These are phyloP conservation scores for Zoanthus sansibaricus DNA, from an alignment of 92 coral and sea anemone genomes.

Conservation along the genomic window DNA sequence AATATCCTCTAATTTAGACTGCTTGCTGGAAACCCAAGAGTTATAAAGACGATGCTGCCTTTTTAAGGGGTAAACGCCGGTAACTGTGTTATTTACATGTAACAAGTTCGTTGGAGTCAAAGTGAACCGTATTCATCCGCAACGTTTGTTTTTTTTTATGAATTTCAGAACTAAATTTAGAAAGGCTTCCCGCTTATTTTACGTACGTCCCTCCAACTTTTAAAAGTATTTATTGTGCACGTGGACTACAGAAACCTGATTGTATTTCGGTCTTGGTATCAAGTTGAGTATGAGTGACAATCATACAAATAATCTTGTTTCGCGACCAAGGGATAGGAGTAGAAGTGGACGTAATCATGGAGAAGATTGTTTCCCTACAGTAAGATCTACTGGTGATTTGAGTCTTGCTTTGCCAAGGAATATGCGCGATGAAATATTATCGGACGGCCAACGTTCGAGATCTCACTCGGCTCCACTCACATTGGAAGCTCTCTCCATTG, in stretches of 20 bases:
- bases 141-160: background rate
- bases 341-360: background rate
- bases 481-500: slow-evolving; percentile 57
- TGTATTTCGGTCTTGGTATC: background rate
- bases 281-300: slow-evolving; percentile 17
- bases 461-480: slow-evolving; percentile 71
- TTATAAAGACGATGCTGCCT: background rate
- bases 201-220: background rate
- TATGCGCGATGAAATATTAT: slow-evolving; percentile 13
- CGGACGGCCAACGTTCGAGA: slow-evolving; percentile 62
- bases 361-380: background rate
- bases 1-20: background rate
- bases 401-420: slow-evolving; percentile 23
- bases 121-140: background rate
- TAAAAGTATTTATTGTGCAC: background rate
- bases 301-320: background rate
- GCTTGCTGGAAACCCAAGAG: background rate
- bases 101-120: background rate
- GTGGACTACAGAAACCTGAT: background rate
- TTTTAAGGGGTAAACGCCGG: background rate
- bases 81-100: background rate
- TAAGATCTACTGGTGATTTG: slow-evolving; percentile 44
- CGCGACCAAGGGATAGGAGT: background rate
- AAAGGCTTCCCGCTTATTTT: background rate
- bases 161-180: background rate